phyloP scores from a whole-genome alignment of 2,888 invertebrate genomes.

The Xylocampa areola region DNA sequence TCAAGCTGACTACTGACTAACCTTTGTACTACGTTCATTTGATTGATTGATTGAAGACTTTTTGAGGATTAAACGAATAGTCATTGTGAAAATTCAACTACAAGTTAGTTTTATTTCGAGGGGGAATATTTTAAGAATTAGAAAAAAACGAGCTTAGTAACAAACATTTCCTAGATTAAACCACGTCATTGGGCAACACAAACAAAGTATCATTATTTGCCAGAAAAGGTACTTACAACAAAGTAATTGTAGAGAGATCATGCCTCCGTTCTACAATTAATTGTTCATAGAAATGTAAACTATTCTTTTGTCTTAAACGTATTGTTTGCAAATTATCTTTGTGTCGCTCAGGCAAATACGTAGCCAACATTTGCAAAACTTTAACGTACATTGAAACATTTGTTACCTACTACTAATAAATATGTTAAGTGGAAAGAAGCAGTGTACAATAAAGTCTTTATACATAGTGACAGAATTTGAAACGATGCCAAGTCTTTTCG shows the following conservation, averaged over 20 bases:
- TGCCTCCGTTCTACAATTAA: not conserved
- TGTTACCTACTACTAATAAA: not conserved
- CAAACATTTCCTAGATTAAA: no score
- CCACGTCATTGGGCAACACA: no score
- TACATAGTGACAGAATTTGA: conserved; percentile 10
- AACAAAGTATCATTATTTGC: conserved; percentile 21
- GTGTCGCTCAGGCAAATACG: conserved; percentile 5
- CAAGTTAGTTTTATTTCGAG: no score
- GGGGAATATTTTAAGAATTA: no score
- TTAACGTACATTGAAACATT: not conserved
- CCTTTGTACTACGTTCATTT: no score
- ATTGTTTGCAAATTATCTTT: conserved; percentile 19
- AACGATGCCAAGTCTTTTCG: conserved; percentile 17
- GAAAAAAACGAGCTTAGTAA: no score
- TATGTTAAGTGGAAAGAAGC: not conserved
- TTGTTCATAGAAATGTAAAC: not conserved
- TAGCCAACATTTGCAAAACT: no score
- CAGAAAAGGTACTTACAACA: not conserved
- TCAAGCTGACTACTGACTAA: no score
- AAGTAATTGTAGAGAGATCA: not conserved
- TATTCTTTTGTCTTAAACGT: conserved; percentile 17
- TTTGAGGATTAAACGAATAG: no score
- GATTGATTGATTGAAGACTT: no score
- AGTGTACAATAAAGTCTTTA: not conserved
- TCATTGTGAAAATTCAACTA: no score